These are phyloP conservation scores for Sardinella longiceps DNA, from an alignment of 2,797 vertebrate species.

Conservation along the genomic window DNA sequence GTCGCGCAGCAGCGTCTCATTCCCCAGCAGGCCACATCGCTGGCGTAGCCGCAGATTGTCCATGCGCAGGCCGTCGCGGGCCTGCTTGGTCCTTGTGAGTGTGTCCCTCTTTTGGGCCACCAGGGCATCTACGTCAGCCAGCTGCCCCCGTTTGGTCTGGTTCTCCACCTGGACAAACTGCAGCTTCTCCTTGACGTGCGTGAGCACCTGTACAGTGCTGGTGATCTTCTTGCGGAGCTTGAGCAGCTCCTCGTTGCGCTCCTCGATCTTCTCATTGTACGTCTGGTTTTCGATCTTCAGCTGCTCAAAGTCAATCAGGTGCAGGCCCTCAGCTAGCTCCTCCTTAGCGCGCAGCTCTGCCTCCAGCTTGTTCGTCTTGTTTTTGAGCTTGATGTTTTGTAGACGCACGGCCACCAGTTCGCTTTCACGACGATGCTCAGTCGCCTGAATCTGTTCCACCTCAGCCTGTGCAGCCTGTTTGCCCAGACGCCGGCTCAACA, in stretches of 20 bases:
- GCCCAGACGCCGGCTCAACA: slow-evolving; percentile 63
- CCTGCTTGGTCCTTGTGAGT: slow-evolving; percentile 69
- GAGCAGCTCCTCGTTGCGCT: slow-evolving; percentile 67
- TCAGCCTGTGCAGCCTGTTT: slow-evolving; percentile 61
- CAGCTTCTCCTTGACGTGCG: slow-evolving; percentile 80
- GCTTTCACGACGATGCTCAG: slow-evolving; percentile 65
- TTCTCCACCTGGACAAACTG: slow-evolving; percentile 70
- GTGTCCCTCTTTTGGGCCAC: slow-evolving; percentile 65
- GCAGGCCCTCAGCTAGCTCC: slow-evolving; percentile 56
- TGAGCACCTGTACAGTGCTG: slow-evolving; percentile 69
- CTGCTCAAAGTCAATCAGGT: slow-evolving; percentile 71
- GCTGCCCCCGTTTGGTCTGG: slow-evolving; percentile 57
- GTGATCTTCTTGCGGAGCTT: slow-evolving; percentile 72
- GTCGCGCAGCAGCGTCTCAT: slow-evolving; percentile 74
- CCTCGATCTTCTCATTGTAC: slow-evolving; percentile 67
- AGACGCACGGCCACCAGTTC: slow-evolving; percentile 66
- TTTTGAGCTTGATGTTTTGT: slow-evolving; percentile 74
- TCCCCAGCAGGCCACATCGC: slow-evolving; percentile 74
- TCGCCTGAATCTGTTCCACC: slow-evolving; percentile 63
- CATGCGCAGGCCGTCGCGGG: slow-evolving; percentile 60
- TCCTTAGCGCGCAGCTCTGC: slow-evolving; percentile 58
- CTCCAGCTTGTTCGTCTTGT: slow-evolving; percentile 64
- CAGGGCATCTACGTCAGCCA: slow-evolving; percentile 57
- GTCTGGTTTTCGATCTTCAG: slow-evolving; percentile 77
- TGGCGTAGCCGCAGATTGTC: slow-evolving; percentile 71